Evolutionary conservation across 64 coral and sea anemone species (phyloP).

Genomic region (Stylophora pistillata): DNA sequence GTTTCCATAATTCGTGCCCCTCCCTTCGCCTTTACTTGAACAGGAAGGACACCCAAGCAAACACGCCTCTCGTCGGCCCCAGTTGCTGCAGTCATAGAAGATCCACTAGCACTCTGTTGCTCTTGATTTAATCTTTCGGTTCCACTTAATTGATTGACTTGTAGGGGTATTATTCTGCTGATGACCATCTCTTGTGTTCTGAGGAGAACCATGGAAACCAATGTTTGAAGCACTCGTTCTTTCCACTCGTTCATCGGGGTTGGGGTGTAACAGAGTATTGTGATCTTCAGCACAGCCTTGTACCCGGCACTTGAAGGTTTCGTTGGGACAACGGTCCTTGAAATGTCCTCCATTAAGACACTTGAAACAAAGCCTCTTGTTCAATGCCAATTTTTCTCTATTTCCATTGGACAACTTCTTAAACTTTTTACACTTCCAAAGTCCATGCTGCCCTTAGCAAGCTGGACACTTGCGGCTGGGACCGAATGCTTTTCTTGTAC

Average conservation of each 20-base stretch:
- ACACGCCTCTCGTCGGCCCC: too few species aligned
- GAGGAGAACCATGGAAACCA: background rate
- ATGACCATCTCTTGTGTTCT: too few species aligned
- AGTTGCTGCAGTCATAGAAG: too few species aligned
- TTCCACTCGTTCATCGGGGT: background rate
- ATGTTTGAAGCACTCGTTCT: background rate
- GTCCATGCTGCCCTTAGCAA: slow-evolving; percentile 45
- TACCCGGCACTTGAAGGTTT: slow-evolving; percentile 56
- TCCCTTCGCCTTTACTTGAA: too few species aligned
- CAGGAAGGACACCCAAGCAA: too few species aligned
- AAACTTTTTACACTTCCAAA: slow-evolving; percentile 74
- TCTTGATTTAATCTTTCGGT: too few species aligned
- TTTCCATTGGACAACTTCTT: slow-evolving; percentile 34
- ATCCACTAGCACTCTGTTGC: too few species aligned
- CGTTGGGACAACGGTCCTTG: slow-evolving; percentile 38
- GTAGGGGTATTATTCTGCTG: background rate
- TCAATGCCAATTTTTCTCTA: slow-evolving; percentile 49
- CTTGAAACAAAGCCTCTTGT: slow-evolving; percentile 75
- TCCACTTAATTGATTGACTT: too few species aligned
- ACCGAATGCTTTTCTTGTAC: background rate
- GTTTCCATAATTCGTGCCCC: too few species aligned
- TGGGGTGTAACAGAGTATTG: slow-evolving; percentile 69
- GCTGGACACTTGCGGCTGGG: slow-evolving; percentile 12
- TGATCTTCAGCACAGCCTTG: slow-evolving; percentile 54
- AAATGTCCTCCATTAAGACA: slow-evolving; percentile 74